A percentile compares a stretch with the other conserved stretches of the same genome.
These are phyloP conservation scores for Drosophila persimilis DNA, from an alignment of 1,140 invertebrate genomes.

Conservation along the genomic window DNA sequence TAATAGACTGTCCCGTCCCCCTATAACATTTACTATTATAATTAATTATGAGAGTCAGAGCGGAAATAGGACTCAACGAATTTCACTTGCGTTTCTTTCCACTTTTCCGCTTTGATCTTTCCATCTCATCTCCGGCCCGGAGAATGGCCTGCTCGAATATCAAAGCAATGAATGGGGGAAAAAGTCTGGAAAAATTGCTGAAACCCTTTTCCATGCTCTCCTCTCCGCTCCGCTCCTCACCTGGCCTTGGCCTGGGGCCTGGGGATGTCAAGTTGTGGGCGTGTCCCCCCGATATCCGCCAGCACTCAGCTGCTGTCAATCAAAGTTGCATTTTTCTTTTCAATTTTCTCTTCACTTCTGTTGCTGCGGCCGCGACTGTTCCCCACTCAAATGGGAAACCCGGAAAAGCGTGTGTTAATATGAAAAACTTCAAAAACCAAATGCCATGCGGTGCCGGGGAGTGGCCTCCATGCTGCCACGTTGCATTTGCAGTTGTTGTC, in stretches of 20 bases:
- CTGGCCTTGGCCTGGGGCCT: background rate
- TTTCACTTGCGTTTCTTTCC: conserved; percentile 1
- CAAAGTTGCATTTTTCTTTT: conserved; percentile 73
- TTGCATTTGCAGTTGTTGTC: conserved; percentile 60
- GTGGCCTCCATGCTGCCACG: background rate
- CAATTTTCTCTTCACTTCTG: conserved; percentile 41
- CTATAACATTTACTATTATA: too few relatives aligned
- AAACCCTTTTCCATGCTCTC: conserved; percentile 10
- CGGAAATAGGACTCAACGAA: too few relatives aligned
- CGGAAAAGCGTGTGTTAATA: conserved; percentile 66
- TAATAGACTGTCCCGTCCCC: too few relatives aligned
- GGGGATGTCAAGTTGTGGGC: conserved; percentile 36
- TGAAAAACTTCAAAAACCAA: conserved; percentile 69
- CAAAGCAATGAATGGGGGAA: conserved; percentile 12
- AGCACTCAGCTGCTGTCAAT: conserved; percentile 66
- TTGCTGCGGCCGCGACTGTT: background rate
- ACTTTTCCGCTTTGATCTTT: conserved; percentile 12
- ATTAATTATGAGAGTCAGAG: too few relatives aligned
- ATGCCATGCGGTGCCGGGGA: conserved; percentile 41
- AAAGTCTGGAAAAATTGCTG: conserved; percentile 26
- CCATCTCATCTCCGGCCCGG: background rate
- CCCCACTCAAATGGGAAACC: conserved; percentile 56
- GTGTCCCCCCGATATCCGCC: conserved; percentile 6
- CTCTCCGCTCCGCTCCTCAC: background rate
- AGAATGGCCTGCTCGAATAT: conserved; percentile 32